Percentiles rank a stretch among this genome's conserved stretches.
Evolutionary conservation across 2,113 vertebrate species (phyloP).

Genomic region (Sprattus sprattus): DNA sequence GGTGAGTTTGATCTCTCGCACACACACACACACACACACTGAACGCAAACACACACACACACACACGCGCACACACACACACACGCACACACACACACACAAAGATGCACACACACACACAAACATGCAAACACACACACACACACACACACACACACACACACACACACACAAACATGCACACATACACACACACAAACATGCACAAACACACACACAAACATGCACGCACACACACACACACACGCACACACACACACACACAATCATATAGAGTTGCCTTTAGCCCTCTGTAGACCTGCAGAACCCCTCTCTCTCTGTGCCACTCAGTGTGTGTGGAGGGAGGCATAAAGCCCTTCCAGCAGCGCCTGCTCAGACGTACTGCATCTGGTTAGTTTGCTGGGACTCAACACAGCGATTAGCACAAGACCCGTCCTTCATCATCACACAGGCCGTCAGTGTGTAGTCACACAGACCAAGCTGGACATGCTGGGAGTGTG

Average conservation of each 20-base stretch:
- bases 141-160: neutral
- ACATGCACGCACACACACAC: conserved; percentile 9
- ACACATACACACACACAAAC: neutral
- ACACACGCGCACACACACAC: conserved; percentile 21
- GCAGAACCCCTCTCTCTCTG: no score
- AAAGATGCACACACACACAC: neutral
- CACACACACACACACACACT: neutral
- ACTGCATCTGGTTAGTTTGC: neutral
- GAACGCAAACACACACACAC: neutral
- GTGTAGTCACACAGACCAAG: neutral
- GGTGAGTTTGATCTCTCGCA: conserved; percentile 49
- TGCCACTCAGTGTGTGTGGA: neutral
- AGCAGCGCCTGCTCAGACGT: neutral
- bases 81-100: conserved; percentile 4
- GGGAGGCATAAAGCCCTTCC: neutral
- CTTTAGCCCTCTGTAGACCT: no score
- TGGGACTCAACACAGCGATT: neutral
- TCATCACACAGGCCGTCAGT: neutral
- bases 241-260: neutral
- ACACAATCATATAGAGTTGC: no score
- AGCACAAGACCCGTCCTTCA: neutral
- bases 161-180: neutral
- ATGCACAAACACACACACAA: neutral
- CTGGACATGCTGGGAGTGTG: neutral
- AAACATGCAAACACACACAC: neutral